phyloP scores from a whole-genome alignment of 2,888 invertebrate genomes.

The Seira musarum region DNA sequence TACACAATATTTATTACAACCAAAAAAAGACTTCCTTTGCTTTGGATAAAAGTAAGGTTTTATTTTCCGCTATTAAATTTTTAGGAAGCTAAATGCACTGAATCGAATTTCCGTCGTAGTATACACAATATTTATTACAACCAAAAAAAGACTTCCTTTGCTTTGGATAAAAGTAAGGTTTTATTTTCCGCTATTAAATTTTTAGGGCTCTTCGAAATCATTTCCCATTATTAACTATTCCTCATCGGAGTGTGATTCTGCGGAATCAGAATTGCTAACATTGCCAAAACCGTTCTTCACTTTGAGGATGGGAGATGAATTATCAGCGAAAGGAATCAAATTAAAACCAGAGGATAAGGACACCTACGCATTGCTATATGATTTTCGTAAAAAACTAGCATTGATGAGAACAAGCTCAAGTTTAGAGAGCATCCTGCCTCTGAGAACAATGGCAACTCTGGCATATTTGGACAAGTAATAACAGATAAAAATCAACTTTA shows the following conservation, averaged over 20 bases:
- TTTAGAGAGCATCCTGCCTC: not conserved
- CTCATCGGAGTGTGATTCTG: not conserved
- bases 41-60: too few species aligned
- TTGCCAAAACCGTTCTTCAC: not conserved
- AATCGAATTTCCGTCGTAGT: too few species aligned
- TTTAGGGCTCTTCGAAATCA: too few species aligned
- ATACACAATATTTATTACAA: too few species aligned
- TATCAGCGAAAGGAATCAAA: not conserved
- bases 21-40: too few species aligned
- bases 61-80: too few species aligned
- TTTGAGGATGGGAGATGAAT: not conserved
- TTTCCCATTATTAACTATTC: not conserved
- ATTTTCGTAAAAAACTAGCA: constrained; percentile 9
- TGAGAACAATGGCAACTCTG: constrained; percentile 2
- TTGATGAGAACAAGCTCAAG: not conserved
- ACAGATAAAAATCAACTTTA: not conserved
- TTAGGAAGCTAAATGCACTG: too few species aligned
- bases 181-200: too few species aligned
- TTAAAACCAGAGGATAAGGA: constrained; percentile 16
- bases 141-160: too few species aligned
- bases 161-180: too few species aligned
- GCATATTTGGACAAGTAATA: not conserved
- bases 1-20: too few species aligned
- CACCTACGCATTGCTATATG: constrained; percentile 15
- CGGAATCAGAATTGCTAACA: not conserved